Evolutionary conservation across 2,797 vertebrate genomes (phyloP).

Genomic region (Cirrhinus molitorella): DNA sequence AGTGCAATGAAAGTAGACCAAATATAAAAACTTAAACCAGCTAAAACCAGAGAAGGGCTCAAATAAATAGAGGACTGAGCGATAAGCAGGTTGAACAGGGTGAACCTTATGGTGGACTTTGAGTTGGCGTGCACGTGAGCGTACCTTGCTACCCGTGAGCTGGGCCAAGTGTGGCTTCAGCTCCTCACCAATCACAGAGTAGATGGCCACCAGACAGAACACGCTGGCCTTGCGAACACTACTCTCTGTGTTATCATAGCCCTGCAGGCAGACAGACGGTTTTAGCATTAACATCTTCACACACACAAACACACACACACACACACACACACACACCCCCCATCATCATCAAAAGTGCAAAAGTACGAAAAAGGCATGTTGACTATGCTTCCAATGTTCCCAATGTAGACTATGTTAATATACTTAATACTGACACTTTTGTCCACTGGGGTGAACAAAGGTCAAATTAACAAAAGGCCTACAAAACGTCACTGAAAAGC

Average conservation of each 20-base stretch:
- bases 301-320: not conserved
- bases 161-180: conserved; percentile 96
- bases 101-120: conserved; percentile 50
- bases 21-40: conserved; percentile 43
- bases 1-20: conserved; percentile 44
- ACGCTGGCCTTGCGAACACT: conserved; percentile 98
- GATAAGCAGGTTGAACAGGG: conserved; percentile 21
- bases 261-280: conserved; percentile 75
- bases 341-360: not conserved
- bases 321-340: not conserved
- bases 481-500: not conserved
- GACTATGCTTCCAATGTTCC: conserved; percentile 51
- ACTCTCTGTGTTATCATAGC: conserved; percentile 98
- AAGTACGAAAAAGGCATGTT: conserved; percentile 55
- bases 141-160: conserved; percentile 98
- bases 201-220: conserved; percentile 97
- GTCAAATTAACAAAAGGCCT: not conserved
- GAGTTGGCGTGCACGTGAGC: conserved; percentile 25
- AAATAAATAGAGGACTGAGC: conserved; percentile 60
- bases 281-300: not conserved
- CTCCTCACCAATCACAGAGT: conserved; percentile 98
- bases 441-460: not conserved
- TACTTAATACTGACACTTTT: not conserved
- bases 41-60: conserved; percentile 46
- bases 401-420: conserved; percentile 60